Evolutionary conservation across 2,797 vertebrate genomes (phyloP).

Genomic region (Eulemur rubriventer): DNA sequence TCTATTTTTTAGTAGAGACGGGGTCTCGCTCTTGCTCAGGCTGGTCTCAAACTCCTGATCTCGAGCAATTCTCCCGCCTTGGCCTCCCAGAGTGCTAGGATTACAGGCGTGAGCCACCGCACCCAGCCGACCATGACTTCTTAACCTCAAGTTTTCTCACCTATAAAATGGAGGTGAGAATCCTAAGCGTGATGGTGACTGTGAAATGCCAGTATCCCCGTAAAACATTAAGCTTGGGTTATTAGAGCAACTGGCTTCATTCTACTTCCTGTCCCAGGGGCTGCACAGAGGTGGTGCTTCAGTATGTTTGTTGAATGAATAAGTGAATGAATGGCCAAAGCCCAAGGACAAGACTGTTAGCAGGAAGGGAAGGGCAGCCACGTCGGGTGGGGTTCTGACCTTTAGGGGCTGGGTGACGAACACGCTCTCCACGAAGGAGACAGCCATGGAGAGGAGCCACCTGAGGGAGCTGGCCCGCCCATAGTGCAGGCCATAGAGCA

Average conservation of each 20-base stretch:
- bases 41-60: neutral
- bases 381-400: slow-evolving; percentile 83
- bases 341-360: neutral
- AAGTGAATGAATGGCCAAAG: neutral
- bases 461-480: slow-evolving; percentile 94
- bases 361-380: neutral
- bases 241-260: neutral
- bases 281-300: neutral
- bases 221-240: neutral
- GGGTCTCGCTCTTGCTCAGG: no score
- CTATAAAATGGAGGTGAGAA: neutral
- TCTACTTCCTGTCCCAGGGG: neutral
- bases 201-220: neutral
- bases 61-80: neutral
- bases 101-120: neutral
- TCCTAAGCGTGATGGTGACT: neutral
- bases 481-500: slow-evolving; percentile 95
- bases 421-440: slow-evolving; percentile 96
- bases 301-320: neutral
- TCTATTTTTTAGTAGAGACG: no score
- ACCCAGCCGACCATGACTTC: neutral
- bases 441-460: slow-evolving; percentile 96
- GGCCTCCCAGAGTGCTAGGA: neutral
- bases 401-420: slow-evolving; percentile 97
- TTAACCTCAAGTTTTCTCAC: neutral